Percentiles rank a stretch among this genome's conserved stretches.
Conservation (phyloP, 2,113 vertebrate genomes). For the Eudyptes chrysolophus region DNA sequence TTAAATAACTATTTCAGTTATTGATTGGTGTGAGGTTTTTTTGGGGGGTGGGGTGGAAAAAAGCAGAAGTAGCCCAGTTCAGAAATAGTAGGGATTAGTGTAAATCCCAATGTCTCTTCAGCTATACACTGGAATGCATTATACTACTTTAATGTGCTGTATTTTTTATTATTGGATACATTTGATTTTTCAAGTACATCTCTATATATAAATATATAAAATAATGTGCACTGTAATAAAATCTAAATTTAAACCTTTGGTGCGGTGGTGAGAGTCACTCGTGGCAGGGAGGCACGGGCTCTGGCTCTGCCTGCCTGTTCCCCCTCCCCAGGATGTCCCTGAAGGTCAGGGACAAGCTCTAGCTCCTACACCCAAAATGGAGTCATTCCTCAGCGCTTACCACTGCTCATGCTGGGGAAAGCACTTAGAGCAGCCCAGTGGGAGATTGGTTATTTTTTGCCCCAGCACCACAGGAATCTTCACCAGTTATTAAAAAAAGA, state of each 20-base stretch:
- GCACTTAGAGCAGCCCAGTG: neutral
- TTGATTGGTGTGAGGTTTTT: slow-evolving; percentile 54
- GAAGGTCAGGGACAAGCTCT: neutral
- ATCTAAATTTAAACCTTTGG: slow-evolving; percentile 52
- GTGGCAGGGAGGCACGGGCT: neutral
- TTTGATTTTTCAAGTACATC: slow-evolving; percentile 83
- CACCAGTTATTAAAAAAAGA: neutral
- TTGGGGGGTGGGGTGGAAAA: no score
- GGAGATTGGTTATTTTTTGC: neutral
- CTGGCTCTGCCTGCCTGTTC: neutral
- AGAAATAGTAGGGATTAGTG: slow-evolving; percentile 63
- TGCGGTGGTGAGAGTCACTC: neutral
- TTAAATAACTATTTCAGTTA: slow-evolving; percentile 54
- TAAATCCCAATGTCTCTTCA: slow-evolving; percentile 68
- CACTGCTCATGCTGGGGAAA: neutral
- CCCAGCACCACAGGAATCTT: neutral
- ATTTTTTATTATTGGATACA: slow-evolving; percentile 86
- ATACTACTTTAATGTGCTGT: slow-evolving; percentile 83
- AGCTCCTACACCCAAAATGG: neutral
- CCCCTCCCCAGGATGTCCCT: neutral
- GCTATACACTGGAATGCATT: slow-evolving; percentile 84
- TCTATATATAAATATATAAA: slow-evolving; percentile 78
- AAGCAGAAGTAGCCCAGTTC: slow-evolving; percentile 50
- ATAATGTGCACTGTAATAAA: slow-evolving; percentile 82
- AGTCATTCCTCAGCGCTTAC: neutral